A percentile compares a stretch with the other conserved stretches of the same genome.
phyloP scores from a whole-genome alignment of 2,113 vertebrate species.

The Rhynchopsitta pachyrhyncha region DNA sequence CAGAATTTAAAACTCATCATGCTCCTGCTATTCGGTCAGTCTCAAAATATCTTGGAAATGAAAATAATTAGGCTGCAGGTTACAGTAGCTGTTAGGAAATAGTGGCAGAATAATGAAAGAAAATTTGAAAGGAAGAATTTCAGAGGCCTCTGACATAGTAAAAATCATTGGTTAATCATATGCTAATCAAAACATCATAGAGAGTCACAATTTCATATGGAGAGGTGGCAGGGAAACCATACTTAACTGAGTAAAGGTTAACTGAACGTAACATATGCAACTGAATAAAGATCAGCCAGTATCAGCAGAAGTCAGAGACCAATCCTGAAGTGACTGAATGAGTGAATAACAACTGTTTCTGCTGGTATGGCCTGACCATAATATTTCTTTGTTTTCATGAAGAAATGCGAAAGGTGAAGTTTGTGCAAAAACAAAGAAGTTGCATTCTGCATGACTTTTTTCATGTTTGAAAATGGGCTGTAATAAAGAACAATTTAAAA shows the following conservation, averaged over 20 bases:
- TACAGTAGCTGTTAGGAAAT: constrained; percentile 16
- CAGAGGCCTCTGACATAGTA: background rate
- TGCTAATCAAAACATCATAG: background rate
- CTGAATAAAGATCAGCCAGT: background rate
- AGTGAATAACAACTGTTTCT: background rate
- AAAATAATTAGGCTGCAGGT: background rate
- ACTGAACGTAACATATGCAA: background rate
- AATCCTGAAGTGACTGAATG: background rate
- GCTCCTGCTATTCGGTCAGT: background rate
- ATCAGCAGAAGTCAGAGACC: background rate
- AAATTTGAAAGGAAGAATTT: background rate
- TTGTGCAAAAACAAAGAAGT: background rate
- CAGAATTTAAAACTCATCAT: background rate
- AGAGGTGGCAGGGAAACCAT: background rate
- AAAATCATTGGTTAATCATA: background rate
- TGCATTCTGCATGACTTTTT: background rate
- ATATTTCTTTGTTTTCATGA: background rate
- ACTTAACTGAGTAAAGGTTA: background rate
- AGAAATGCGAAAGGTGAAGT: background rate
- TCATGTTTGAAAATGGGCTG: background rate
- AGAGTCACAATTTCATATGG: background rate
- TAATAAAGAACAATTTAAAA: background rate
- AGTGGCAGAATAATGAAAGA: background rate
- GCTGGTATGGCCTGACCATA: background rate
- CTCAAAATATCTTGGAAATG: background rate